phyloP scores from a whole-genome alignment of 2,797 vertebrate species.

The Anableps anableps region DNA sequence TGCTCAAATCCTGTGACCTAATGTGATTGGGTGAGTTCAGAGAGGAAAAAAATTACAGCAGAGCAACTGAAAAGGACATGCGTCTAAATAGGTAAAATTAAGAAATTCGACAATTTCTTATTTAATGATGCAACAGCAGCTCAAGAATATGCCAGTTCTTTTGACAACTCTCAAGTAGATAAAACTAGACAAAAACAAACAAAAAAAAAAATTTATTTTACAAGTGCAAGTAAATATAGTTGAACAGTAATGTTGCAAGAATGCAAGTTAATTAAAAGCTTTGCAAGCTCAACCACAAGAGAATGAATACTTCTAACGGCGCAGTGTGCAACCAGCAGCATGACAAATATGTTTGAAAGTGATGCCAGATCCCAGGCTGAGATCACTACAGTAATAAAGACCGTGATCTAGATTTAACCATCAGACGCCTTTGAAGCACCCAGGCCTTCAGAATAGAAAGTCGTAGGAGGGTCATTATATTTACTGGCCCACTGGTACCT shows the following conservation, averaged over 20 bases:
- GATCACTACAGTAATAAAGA: background rate
- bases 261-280: background rate
- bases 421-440: constrained; percentile 15
- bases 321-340: background rate
- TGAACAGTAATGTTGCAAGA: background rate
- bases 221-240: background rate
- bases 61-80: background rate
- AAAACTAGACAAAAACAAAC: background rate
- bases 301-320: background rate
- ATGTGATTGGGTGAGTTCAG: background rate
- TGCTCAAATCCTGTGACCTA: background rate
- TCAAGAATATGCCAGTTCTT: background rate
- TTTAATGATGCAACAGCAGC: background rate
- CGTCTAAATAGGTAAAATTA: background rate
- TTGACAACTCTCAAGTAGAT: background rate
- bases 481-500: constrained; percentile 43
- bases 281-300: background rate
- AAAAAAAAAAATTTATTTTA: background rate
- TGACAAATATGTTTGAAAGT: background rate
- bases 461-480: constrained; percentile 32
- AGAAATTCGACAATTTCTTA: background rate
- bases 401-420: constrained; percentile 10
- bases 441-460: background rate
- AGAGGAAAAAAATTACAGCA: background rate
- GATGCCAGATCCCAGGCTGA: background rate